Base-by-base conservation (phyloP, 2,888 invertebrate species). In the Eupithecia centaureata region DNA sequence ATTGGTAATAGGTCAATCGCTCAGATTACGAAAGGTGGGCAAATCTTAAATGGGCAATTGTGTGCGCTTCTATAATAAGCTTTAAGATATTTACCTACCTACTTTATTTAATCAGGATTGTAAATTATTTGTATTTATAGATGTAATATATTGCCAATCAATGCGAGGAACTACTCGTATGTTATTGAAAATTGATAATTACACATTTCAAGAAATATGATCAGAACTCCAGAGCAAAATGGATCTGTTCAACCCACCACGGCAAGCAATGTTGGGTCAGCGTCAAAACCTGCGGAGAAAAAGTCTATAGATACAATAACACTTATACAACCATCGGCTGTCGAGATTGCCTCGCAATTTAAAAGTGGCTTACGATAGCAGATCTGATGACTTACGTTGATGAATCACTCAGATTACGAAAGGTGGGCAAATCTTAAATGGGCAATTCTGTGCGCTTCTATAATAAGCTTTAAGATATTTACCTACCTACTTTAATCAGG, bases 231-330 rank as follows among this genome's bases (percentile, higher is more conserved):
- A 73, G 60, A 47, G 58, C 65, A 42, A n/a, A 25, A 56, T 58
- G 66, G 66, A n/a, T 47, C 4, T 66, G 62, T 35, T 67, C 66
- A n/a, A 67, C 66, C 5, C 67, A 68, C 12, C 58, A 56, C 30
- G 54, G 35, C 10, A 65, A 63, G 7, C 57, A 61, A 13, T 73
- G 73, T 28, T 32, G 59, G n/a, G 67, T 63, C 5, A 47, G 10
- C 18, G 57, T 47, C 4, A 12, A 18, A 32, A 57, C 57, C 10
- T 30, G 12, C 5, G 47, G 33, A 0, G 57, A 47, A 25, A 32
- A 57, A 5, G 18, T 66, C 12, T 33, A 27, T 27, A 61, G 7
- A 27, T 30, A 47, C 2, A 61, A 61, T 35, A 10, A 30, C 15
- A 15, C 10, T 2, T 60, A n/a, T n/a, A 64, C 18, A 54, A 60